A percentile compares a stretch with the other conserved stretches of the same genome.
Evolutionary conservation across 1,140 invertebrate genomes (phyloP).

Genomic region (Aradophagus sp.): DNA sequence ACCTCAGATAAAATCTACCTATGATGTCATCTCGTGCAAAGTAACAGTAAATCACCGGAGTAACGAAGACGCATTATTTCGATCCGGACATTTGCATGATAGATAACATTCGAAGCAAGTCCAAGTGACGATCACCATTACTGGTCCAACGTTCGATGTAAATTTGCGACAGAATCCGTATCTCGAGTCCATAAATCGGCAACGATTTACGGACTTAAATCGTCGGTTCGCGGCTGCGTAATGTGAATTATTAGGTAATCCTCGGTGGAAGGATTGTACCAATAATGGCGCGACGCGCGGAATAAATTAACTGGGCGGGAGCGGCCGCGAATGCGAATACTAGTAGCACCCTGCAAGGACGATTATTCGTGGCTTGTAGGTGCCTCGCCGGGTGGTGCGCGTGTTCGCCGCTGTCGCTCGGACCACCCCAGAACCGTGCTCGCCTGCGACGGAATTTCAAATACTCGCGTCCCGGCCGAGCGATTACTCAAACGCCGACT

Average conservation of each 20-base stretch:
- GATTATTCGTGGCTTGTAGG: conserved; percentile 30
- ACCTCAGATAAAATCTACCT: no score
- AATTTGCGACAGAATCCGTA: no score
- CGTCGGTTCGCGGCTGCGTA: conserved; percentile 24
- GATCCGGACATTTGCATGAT: no score
- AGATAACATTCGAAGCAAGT: no score
- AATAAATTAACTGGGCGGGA: conserved; percentile 29
- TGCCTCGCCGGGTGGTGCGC: conserved; percentile 46
- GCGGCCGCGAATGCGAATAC: conserved; percentile 38
- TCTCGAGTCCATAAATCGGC: conserved; percentile 39
- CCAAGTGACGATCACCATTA: no score
- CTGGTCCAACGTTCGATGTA: conserved; percentile 1
- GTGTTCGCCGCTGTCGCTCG: conserved; percentile 25
- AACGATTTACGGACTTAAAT: conserved; percentile 38
- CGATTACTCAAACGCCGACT: conserved; percentile 10
- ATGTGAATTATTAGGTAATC: conserved; percentile 49
- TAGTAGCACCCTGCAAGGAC: conserved; percentile 52
- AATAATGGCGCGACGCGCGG: conserved; percentile 23
- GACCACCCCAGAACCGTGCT: conserved; percentile 41
- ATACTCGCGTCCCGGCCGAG: conserved; percentile 13
- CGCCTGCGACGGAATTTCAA: conserved; percentile 26
- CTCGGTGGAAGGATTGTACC: conserved; percentile 24
- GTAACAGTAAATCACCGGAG: no score
- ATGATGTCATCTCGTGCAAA: no score
- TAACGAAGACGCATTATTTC: no score